Base-by-base conservation (phyloP, 2,888 invertebrate genomes). In the Punctoribates punctum region DNA sequence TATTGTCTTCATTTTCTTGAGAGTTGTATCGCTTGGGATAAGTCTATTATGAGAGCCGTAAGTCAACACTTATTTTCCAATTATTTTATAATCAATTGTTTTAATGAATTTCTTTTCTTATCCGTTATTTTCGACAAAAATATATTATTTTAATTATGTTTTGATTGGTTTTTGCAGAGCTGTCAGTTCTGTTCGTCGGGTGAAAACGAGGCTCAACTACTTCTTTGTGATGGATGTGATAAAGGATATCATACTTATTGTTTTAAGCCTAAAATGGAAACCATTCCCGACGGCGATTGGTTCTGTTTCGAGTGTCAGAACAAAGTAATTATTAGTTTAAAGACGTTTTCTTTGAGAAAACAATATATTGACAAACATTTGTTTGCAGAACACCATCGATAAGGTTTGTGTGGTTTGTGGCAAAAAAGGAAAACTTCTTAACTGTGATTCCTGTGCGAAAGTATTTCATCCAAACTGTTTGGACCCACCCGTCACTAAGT, bases 1-100 rank as follows among this genome's bases (percentile, higher is more conserved):
- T 90, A 95, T 90, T 90, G 93, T 81, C 87, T 95, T 77, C 91
- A 93, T 82, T 91, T 93, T 81, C 86, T 98, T 80, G 95, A 96
- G 83, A 90, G 91, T 1, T 83, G 91, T 83, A 93, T 98, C 81
- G 96, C 96, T 54, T 98, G 98, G 98, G 97, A 98, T 86, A 96
- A 96, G 87, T 96, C 96, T 86, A 93, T 96, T 83, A 96, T 98
- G 96, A 96, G 96, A 88, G 97, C 96, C 86, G 96, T 96, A 88
- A 90, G 93, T 90, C 1, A 20, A 29, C 17, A 34, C 17, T 34
- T 73, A 25, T 46, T n/a, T 48, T 48, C 42, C 54, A 57, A 34
- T 29, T 73, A 13, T 54, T 6, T 25, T 46, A 46, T 23, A 4
- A 73, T n/a, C 17, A 48, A 70, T 11, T 42, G 8, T 34, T 6